A percentile compares a stretch with the other conserved stretches of the same genome.
phyloP scores from a whole-genome alignment of 1,140 invertebrate genomes.

The Orussus abietinus region DNA sequence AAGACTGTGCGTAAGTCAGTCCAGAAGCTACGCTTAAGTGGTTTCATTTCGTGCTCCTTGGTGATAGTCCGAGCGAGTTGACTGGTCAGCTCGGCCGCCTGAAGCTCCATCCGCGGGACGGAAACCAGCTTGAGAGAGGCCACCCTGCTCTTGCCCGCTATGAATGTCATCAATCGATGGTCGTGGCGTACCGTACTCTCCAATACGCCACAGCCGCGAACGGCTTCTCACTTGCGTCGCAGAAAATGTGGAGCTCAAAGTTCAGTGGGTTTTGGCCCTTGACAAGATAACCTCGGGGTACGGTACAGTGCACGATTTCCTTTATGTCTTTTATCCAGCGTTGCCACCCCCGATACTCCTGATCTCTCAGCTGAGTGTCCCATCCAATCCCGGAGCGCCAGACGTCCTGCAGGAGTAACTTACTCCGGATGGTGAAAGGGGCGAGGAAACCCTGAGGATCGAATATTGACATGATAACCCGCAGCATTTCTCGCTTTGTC shows the following conservation, averaged over 20 bases:
- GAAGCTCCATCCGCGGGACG: too few relatives aligned
- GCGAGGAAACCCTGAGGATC: slow-evolving; percentile 38
- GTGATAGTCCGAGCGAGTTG: background rate
- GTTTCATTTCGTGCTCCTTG: slow-evolving; percentile 5
- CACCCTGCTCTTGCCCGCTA: too few relatives aligned
- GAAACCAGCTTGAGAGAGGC: too few relatives aligned
- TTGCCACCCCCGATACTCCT: slow-evolving; percentile 6
- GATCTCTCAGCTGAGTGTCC: slow-evolving; percentile 26
- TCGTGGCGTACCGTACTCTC: too few relatives aligned
- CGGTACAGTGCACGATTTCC: too few relatives aligned
- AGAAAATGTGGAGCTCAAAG: too few relatives aligned
- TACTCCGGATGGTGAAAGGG: slow-evolving; percentile 26
- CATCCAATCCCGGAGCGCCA: slow-evolving; percentile 34
- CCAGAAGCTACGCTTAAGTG: slow-evolving; percentile 15
- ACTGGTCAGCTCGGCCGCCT: background rate
- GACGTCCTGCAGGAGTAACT: slow-evolving; percentile 38
- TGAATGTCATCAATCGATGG: too few relatives aligned
- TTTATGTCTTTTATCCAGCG: slow-evolving; percentile 8
- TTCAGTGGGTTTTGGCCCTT: too few relatives aligned
- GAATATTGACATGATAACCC: slow-evolving; percentile 26
- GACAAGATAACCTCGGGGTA: too few relatives aligned
- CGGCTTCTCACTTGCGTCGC: too few relatives aligned
- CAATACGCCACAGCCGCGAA: too few relatives aligned
- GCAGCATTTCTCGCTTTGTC: slow-evolving; percentile 22
- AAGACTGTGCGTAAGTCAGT: slow-evolving; percentile 31